Percentiles rank a stretch among this genome's conserved stretches.
phyloP scores from a whole-genome alignment of 2,797 vertebrate species.

The Mormyrus proboscirostris region DNA sequence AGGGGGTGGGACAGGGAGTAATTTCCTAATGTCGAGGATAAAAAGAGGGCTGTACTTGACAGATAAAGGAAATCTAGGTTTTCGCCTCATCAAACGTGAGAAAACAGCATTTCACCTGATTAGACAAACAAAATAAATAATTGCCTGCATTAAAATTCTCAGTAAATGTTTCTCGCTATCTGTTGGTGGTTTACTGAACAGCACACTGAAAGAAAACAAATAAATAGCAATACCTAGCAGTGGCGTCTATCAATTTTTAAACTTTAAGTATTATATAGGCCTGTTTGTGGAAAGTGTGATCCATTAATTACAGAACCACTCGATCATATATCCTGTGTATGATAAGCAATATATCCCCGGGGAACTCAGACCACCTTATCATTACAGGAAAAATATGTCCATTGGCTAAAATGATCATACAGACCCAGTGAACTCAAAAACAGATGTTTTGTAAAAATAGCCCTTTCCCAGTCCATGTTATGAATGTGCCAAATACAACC shows the following conservation, averaged over 20 bases:
- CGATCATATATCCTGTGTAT: not conserved
- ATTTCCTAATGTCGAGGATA: conserved; percentile 14
- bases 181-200: conserved; percentile 29
- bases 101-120: conserved; percentile 2
- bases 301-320: not conserved
- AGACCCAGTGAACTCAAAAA: no score
- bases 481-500: no score
- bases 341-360: not conserved
- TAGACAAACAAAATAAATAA: conserved; percentile 42
- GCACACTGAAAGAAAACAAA: not conserved
- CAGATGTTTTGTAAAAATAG: no score
- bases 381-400: no score
- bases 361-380: no score
- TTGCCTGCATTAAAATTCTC: conserved; percentile 41
- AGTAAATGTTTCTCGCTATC: conserved; percentile 32
- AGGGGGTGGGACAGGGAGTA: conserved; percentile 12
- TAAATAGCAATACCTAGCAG: not conserved
- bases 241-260: not conserved
- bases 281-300: not conserved
- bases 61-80: conserved; percentile 22
- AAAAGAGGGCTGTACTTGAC: conserved; percentile 21
- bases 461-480: no score
- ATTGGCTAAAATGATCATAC: no score
- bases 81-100: not conserved
- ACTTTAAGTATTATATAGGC: not conserved